phyloP scores from a whole-genome alignment of 2,888 invertebrate genomes.

The Peribatodes rhomboidaria region DNA sequence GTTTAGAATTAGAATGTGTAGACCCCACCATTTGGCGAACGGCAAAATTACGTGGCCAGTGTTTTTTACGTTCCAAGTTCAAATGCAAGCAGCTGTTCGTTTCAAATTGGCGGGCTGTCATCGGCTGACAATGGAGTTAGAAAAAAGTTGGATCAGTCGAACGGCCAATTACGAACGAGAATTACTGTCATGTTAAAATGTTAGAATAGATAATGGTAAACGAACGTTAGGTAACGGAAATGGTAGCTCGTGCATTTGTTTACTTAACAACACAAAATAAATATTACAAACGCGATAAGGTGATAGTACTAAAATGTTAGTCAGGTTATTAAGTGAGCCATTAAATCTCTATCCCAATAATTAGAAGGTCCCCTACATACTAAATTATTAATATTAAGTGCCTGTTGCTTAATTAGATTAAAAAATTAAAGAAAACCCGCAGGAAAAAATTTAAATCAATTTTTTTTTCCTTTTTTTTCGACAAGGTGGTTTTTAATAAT shows the following conservation, averaged over 20 bases:
- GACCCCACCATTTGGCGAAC: constrained; percentile 86
- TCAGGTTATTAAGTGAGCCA: too few relatives aligned
- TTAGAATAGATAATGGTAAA: constrained; percentile 39
- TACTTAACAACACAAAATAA: neutral
- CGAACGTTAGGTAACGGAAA: constrained; percentile 29
- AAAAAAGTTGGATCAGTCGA: constrained; percentile 46
- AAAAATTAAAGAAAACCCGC: too few relatives aligned
- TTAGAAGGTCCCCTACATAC: too few relatives aligned
- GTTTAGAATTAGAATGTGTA: constrained; percentile 86
- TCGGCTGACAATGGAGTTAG: constrained; percentile 47
- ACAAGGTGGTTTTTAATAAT: too few relatives aligned
- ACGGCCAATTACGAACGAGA: constrained; percentile 48
- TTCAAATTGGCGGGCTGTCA: constrained; percentile 49
- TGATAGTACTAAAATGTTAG: too few relatives aligned
- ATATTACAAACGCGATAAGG: too few relatives aligned
- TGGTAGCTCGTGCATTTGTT: neutral
- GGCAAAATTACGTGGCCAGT: constrained; percentile 80
- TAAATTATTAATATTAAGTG: too few relatives aligned
- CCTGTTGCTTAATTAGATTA: too few relatives aligned
- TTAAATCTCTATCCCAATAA: too few relatives aligned
- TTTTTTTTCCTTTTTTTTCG: too few relatives aligned
- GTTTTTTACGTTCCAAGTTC: constrained; percentile 77
- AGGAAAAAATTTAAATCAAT: too few relatives aligned
- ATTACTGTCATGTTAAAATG: constrained; percentile 40
- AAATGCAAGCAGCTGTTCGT: constrained; percentile 76